Percentiles rank a stretch among this genome's conserved stretches.
Conservation (phyloP, 2,888 invertebrate genomes). For the Rhagium mordax region DNA sequence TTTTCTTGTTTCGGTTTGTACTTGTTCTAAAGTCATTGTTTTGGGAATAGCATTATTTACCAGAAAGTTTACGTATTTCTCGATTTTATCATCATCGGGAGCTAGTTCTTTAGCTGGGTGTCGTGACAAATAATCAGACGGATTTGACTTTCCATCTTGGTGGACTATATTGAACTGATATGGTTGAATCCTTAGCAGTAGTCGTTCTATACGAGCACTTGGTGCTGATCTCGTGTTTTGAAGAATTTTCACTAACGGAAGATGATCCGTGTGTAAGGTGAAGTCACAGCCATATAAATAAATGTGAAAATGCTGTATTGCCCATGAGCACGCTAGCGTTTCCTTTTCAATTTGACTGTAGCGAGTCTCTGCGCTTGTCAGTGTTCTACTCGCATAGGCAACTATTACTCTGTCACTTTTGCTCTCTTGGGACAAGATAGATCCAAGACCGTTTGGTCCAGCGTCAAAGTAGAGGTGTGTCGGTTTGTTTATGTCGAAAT, state of each 20-base stretch:
- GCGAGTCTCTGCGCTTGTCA: conserved; percentile 26
- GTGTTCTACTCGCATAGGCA: conserved; percentile 39
- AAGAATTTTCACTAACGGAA: too few relatives aligned
- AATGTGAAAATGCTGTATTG: conserved; percentile 45
- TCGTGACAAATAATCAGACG: too few relatives aligned
- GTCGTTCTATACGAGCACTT: too few relatives aligned
- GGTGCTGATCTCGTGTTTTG: too few relatives aligned
- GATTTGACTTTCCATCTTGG: too few relatives aligned
- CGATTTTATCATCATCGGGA: not conserved
- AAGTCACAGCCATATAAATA: conserved; percentile 40
- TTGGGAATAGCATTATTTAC: not conserved
- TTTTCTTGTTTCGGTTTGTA: not conserved
- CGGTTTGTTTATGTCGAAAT: conserved; percentile 7
- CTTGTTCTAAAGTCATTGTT: not conserved
- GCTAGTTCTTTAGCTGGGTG: not conserved
- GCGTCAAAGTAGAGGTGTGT: conserved; percentile 42
- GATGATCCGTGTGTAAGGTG: conserved; percentile 14
- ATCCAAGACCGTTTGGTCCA: conserved; percentile 31
- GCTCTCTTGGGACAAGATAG: conserved; percentile 37
- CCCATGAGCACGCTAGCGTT: conserved; percentile 38
- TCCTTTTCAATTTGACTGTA: conserved; percentile 45
- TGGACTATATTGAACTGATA: too few relatives aligned
- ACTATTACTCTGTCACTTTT: conserved; percentile 19
- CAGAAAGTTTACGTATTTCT: not conserved
- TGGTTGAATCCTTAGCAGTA: too few relatives aligned